phyloP scores from a whole-genome alignment of 2,888 invertebrate species.

The Aplocera efformata region DNA sequence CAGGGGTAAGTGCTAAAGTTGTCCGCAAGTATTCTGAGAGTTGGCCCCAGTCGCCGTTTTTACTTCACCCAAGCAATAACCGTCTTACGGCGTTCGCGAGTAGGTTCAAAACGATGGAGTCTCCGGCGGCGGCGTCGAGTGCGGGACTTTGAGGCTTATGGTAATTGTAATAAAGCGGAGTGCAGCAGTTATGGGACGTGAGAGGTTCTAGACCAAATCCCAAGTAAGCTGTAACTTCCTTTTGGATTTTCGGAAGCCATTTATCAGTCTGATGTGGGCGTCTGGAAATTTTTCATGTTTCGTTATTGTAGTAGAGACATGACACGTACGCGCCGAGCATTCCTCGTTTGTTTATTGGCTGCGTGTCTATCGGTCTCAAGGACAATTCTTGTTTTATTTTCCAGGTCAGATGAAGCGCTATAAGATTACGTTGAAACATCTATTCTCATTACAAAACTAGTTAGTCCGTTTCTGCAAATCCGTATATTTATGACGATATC shows the following conservation, averaged over 20 bases:
- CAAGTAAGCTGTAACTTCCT: constrained; percentile 82
- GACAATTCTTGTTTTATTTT: constrained; percentile 31
- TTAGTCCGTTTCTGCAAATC: constrained; percentile 23
- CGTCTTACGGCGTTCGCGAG: constrained; percentile 71
- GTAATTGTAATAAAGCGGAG: constrained; percentile 81
- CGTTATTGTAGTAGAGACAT: constrained; percentile 74
- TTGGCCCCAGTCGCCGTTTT: constrained; percentile 68
- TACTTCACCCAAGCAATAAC: constrained; percentile 78
- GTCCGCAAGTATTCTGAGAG: constrained; percentile 51
- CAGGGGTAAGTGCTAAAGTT: constrained; percentile 63
- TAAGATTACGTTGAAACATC: background rate
- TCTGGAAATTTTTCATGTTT: constrained; percentile 81
- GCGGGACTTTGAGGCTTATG: constrained; percentile 81
- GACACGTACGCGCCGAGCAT: constrained; percentile 65
- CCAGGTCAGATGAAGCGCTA: constrained; percentile 11
- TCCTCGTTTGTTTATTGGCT: constrained; percentile 61
- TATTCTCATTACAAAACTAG: constrained; percentile 25
- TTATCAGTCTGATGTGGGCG: constrained; percentile 81
- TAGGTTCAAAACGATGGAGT: constrained; percentile 79
- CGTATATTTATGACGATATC: constrained; percentile 5
- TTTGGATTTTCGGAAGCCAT: constrained; percentile 82
- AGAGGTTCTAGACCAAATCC: constrained; percentile 82
- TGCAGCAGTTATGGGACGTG: constrained; percentile 81
- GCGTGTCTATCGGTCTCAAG: constrained; percentile 48
- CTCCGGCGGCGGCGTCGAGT: constrained; percentile 63